A percentile compares a stretch with the other conserved stretches of the same genome.
phyloP scores from a whole-genome alignment of 1,140 invertebrate genomes.

The Drosophila kohkoa region DNA sequence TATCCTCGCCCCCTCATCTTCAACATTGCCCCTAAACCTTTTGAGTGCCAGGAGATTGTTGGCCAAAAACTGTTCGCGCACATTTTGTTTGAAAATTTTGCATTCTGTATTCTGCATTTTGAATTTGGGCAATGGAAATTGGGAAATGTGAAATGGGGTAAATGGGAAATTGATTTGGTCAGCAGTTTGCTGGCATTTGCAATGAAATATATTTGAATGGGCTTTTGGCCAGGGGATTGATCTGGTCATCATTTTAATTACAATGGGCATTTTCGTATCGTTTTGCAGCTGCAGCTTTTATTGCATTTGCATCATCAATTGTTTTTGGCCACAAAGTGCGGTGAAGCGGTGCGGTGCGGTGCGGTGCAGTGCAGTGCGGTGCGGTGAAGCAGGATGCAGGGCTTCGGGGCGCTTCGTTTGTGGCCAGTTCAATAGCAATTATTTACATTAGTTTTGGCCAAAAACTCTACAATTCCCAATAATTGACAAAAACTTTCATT shows the following conservation, averaged over 20 bases:
- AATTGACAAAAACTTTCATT: constrained; percentile 25
- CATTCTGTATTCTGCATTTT: constrained; percentile 56
- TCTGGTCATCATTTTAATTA: constrained; percentile 69
- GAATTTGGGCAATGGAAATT: constrained; percentile 47
- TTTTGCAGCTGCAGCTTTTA: constrained; percentile 20
- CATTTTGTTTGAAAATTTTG: constrained; percentile 53
- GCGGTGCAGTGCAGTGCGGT: too few species aligned
- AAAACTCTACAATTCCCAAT: constrained; percentile 23
- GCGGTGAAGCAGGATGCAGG: background rate
- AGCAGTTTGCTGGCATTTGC: constrained; percentile 53
- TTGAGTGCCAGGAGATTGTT: background rate
- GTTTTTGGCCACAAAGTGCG: constrained; percentile 33
- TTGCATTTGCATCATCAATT: constrained; percentile 36
- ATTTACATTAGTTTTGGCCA: constrained; percentile 41
- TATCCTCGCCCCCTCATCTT: constrained; percentile 33
- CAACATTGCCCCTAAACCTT: background rate
- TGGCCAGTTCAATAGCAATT: constrained; percentile 35
- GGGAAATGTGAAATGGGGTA: constrained; percentile 33
- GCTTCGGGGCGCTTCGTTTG: constrained; percentile 1
- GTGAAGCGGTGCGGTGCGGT: background rate
- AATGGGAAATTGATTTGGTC: constrained; percentile 65
- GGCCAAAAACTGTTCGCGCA: constrained; percentile 29
- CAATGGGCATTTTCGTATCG: constrained; percentile 24
- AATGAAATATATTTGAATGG: constrained; percentile 26
- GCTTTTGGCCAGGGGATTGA: constrained; percentile 1